Evolutionary conservation across 2,888 invertebrate species (phyloP).

Genomic region (Axea sp.): DNA sequence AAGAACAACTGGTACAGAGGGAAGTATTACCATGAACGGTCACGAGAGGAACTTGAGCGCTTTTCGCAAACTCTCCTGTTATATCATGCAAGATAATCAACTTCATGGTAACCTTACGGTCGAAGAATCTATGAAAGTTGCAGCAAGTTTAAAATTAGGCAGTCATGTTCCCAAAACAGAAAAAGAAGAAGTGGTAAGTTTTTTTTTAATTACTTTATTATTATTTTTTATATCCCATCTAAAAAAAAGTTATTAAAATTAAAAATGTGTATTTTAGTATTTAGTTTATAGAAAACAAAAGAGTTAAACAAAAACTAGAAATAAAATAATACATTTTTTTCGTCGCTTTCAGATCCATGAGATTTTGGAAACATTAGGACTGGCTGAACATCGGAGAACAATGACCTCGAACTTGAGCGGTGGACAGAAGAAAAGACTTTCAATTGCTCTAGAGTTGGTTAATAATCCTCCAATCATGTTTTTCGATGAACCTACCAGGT

Average conservation of each 20-base stretch:
- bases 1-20: slow-evolving; percentile 90
- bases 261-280: too few species aligned
- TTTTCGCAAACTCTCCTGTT: slow-evolving; percentile 95
- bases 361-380: slow-evolving; percentile 92
- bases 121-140: slow-evolving; percentile 96
- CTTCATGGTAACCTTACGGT: slow-evolving; percentile 95
- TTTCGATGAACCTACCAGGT: slow-evolving; percentile 96
- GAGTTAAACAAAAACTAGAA: slow-evolving; percentile 1
- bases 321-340: neutral
- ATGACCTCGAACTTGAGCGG: slow-evolving; percentile 95
- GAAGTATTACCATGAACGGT: slow-evolving; percentile 92
- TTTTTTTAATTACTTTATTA: too few species aligned
- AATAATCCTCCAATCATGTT: slow-evolving; percentile 99
- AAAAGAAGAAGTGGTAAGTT: slow-evolving; percentile 90
- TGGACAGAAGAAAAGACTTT: slow-evolving; percentile 96
- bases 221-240: too few species aligned
- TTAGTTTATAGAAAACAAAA: too few species aligned
- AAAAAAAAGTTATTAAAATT: too few species aligned
- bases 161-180: slow-evolving; percentile 84
- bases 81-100: slow-evolving; percentile 98
- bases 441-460: slow-evolving; percentile 95
- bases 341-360: slow-evolving; percentile 87
- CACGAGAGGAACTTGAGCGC: slow-evolving; percentile 89
- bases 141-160: slow-evolving; percentile 93
- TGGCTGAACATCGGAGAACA: slow-evolving; percentile 92